Evolutionary conservation across 2,113 vertebrate genomes (phyloP).

Genomic region (Struthio camelus): DNA sequence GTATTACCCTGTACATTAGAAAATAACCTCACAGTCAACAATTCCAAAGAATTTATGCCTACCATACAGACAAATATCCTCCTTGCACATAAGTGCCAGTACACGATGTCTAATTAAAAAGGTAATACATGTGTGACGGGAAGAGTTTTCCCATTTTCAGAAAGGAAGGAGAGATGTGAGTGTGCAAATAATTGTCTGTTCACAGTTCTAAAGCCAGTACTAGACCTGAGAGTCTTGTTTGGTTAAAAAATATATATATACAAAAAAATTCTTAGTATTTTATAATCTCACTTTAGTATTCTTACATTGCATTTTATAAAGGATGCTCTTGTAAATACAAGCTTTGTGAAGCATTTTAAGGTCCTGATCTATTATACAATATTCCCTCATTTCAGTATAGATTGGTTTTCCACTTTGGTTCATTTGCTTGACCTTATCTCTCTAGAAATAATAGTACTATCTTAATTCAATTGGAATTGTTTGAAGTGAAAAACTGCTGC

Average conservation of each 20-base stretch:
- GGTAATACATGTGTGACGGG: background rate
- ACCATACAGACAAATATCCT: background rate
- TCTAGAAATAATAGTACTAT: slow-evolving; percentile 21
- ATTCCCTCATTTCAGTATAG: background rate
- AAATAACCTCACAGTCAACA: background rate
- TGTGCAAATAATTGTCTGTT: background rate
- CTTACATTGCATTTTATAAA: background rate
- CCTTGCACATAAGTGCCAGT: background rate
- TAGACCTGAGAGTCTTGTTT: background rate
- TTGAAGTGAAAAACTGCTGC: slow-evolving; percentile 49
- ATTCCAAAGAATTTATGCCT: background rate
- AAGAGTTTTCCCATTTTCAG: background rate
- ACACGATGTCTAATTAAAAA: background rate
- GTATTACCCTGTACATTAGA: background rate
- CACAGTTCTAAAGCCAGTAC: background rate
- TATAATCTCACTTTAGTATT: background rate
- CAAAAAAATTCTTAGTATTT: background rate
- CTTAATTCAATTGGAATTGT: slow-evolving; percentile 21
- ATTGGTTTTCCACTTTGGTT: background rate
- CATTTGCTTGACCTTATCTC: slow-evolving; percentile 16
- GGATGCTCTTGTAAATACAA: background rate
- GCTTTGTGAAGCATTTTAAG: background rate
- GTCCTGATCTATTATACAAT: background rate
- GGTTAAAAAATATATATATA: background rate
- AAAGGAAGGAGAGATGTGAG: background rate